Base-by-base conservation (phyloP, 1,140 invertebrate species). In the Scaptomyza pallida region DNA sequence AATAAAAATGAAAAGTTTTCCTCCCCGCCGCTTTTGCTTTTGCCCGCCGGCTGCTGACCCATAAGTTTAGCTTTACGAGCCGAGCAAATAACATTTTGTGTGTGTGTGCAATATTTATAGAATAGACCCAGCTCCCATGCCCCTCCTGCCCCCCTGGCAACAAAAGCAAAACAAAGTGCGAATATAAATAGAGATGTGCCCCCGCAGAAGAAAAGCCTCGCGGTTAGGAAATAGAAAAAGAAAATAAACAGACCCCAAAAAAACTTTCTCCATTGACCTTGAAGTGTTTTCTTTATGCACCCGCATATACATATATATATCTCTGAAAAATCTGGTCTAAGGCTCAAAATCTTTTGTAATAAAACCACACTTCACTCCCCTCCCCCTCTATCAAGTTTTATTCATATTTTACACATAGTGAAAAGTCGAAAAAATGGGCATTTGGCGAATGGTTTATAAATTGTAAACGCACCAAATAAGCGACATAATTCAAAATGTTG, bases 191-290 rank as follows among this genome's bases (percentile, higher is more conserved):
- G 63, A 50, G 51, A 55, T 45, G 35, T 26, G 61, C 44, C 17
- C 19, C 19, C 23, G n/a, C n/a, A n/a, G n/a, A 3, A 8, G 6
- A 47, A 47, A 5, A 47, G 23, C 1, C 19, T n/a, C 1, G 8
- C 26, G 26, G 26, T 30, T 12, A 37, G 3, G 33, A 2, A 37
- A 12, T 12, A 48, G 45, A n/a, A 19, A 9, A 9, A 17, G 26
- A n/a, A 23, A 23, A 45, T 15, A 33, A 30, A 30, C 43, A 56
- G n/a, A n/a, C n/a, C n/a, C n/a, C n/a, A 35, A 21, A n/a, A 50
- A 78, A 78, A 69, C 77, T 79, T 76, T 78, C 47, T 43, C 72
- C 76, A 75, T 75, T 78, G 77, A 79, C 77, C 75, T 79, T 79
- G 71, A 55, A 26, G 61, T 40, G 37, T 73, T 37, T 55, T 50